phyloP scores from a whole-genome alignment of 2,113 vertebrate species.

The Hipposideros armiger region DNA sequence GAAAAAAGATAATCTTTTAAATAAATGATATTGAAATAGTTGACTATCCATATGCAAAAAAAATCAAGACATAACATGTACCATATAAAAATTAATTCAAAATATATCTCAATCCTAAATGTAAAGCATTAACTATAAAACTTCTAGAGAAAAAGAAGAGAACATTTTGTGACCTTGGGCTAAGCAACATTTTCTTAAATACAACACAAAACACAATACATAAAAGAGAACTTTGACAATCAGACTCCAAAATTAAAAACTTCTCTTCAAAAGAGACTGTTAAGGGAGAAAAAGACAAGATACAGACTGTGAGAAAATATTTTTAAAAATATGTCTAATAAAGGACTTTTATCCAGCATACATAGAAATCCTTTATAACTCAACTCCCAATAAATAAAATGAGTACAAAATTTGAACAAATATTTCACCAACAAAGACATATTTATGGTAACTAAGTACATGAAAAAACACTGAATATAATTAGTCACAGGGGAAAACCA shows the following conservation, averaged over 20 bases:
- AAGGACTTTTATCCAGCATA: not conserved
- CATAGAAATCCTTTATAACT: not conserved
- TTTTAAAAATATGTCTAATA: not conserved
- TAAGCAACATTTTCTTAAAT: not conserved
- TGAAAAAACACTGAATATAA: not conserved
- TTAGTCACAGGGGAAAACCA: not conserved
- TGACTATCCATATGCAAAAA: not conserved
- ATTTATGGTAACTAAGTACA: not conserved
- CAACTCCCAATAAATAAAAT: not conserved
- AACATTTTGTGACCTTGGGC: not conserved
- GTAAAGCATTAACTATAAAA: not conserved
- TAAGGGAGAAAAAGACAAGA: not conserved
- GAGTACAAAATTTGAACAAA: not conserved
- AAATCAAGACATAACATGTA: not conserved
- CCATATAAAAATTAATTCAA: not conserved
- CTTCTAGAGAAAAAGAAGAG: not conserved
- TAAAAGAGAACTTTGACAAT: not conserved
- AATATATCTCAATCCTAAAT: not conserved
- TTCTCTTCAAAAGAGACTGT: not conserved
- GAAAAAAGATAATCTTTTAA: not conserved
- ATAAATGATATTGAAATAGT: not conserved
- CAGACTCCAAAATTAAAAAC: constrained; percentile 2
- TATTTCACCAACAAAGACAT: not conserved
- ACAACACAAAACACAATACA: not conserved
- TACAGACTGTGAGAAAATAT: not conserved